Evolutionary conservation across 2,113 vertebrate species (phyloP), one percentile per base, ranked within the genome.

Genomic region (Propithecus coquereli): DNA sequence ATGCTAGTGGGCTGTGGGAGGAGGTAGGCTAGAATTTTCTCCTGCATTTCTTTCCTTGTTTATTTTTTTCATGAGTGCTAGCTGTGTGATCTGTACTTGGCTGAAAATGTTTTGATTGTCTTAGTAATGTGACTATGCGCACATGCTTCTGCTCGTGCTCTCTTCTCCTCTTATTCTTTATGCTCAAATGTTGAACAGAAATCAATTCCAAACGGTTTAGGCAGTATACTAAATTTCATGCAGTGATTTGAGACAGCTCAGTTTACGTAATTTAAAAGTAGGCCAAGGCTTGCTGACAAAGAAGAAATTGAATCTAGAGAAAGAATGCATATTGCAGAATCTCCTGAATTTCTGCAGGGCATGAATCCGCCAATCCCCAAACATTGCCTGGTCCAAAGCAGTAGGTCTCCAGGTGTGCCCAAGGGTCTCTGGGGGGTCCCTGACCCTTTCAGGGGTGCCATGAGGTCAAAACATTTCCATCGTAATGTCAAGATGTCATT

Each of bases 251-350:
- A 92, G 85, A 92, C 54, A 92, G 70, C 57, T 95, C 54, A 47
- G 81, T 77, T 94, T 92, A 92, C 70, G 68, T 87, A 66, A 90
- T 84, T 87, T 79, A 63, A 76, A 92, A 79, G 3, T 27, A 95
- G 81, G 40, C 57, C 37, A 57, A 83, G 43, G 13, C 76, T 87
- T 90, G 83, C 91, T 82, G 90, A 84, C 85, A 54, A 82, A 90
- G 45, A 59, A 76, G 52, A 87, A 70, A 74, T 73, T 54, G 61
- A 89, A 52, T 77, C 47, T 89, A 59, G 87, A 79, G 45, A 86
- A 77, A 80, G 68, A 89, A 84, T 90, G 40, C 68, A 8, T 91
- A n/a, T 32, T 85, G n/a, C n/a, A 77, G 52, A 74, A 71, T 59
- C 73, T 59, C 40, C 20, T 66, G 18, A 37, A 52, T 96, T 91